Conservation (phyloP, 35 echinoderm and acorn worm genomes). For the Heliocidaris erythrogramma region DNA sequence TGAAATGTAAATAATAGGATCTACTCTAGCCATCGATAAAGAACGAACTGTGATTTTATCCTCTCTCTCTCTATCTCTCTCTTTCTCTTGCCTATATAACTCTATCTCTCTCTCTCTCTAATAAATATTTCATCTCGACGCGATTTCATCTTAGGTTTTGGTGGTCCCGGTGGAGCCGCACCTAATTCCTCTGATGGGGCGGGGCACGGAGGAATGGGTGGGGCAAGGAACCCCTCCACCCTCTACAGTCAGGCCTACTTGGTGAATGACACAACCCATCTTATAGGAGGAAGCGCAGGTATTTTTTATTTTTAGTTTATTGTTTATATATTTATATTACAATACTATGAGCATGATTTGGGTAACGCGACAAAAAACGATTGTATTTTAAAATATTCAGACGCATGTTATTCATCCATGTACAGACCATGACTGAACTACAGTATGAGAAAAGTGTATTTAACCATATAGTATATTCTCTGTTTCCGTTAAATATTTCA, state of each 20-base stretch:
- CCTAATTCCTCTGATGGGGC: slow-evolving; percentile 38
- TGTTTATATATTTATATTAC: neutral
- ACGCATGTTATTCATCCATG: too few relatives aligned
- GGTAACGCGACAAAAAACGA: too few relatives aligned
- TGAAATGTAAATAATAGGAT: neutral
- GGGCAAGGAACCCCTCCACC: neutral
- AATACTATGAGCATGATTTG: too few relatives aligned
- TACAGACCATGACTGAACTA: too few relatives aligned
- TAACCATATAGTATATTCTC: too few relatives aligned
- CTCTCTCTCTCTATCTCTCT: too few relatives aligned
- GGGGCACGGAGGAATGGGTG: slow-evolving; percentile 52
- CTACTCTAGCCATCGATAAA: neutral
- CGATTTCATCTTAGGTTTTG: neutral
- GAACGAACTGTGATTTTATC: neutral
- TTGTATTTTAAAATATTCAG: too few relatives aligned
- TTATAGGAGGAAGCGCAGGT: slow-evolving; percentile 54
- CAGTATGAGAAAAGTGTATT: too few relatives aligned
- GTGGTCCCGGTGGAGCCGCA: slow-evolving; percentile 27
- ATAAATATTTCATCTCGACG: too few relatives aligned
- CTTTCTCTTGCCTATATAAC: neutral
- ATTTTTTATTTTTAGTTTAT: neutral
- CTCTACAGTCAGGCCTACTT: slow-evolving; percentile 45
- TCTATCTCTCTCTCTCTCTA: neutral
- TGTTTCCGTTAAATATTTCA: too few relatives aligned
- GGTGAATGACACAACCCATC: slow-evolving; percentile 28